Conservation (phyloP, 2,113 vertebrate genomes). For the Micromys minutus region DNA sequence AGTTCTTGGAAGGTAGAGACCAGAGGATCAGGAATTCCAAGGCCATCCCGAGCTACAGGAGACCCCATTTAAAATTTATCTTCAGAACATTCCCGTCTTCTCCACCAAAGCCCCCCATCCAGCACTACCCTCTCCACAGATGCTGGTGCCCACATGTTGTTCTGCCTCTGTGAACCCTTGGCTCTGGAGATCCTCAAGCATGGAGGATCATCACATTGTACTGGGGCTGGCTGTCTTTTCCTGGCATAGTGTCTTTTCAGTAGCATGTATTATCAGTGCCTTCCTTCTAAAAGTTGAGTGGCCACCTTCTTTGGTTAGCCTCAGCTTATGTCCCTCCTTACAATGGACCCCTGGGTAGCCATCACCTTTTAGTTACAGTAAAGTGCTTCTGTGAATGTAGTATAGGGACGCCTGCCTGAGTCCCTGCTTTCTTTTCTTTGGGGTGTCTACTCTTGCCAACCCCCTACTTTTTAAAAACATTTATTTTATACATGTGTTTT, state of each 20-base stretch:
- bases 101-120: background rate
- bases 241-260: background rate
- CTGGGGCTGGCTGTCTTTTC: background rate
- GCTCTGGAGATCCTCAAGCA: background rate
- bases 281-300: background rate
- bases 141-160: background rate
- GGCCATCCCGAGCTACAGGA: background rate
- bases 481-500: background rate
- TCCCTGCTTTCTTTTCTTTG: background rate
- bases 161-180: background rate
- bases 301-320: background rate
- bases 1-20: background rate
- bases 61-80: background rate
- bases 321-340: accelerated
- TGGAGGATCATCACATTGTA: background rate
- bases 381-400: background rate
- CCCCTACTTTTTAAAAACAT: background rate
- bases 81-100: background rate
- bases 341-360: accelerated
- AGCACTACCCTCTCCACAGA: background rate
- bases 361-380: background rate
- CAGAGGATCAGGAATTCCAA: background rate
- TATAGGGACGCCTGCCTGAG: background rate
- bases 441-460: accelerated
- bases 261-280: background rate